These are phyloP conservation scores for Gracilinanus agilis DNA, from an alignment of 2,113 vertebrate genomes.

Conservation along the genomic window DNA sequence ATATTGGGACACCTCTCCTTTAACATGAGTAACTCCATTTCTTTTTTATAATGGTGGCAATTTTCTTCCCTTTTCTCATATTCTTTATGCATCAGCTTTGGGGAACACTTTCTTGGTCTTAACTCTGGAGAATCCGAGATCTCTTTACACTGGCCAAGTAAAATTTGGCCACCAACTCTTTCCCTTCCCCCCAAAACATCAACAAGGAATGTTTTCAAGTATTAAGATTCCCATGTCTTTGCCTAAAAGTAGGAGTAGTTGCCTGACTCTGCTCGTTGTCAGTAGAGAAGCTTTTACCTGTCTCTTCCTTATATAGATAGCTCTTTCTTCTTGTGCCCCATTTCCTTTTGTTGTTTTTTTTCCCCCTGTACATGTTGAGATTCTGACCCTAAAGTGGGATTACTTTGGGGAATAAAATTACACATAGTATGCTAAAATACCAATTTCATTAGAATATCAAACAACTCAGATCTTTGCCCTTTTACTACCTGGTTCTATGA, in stretches of 20 bases:
- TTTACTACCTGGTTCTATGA: constrained; percentile 5
- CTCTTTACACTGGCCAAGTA: background rate
- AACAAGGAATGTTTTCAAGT: background rate
- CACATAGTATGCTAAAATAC: constrained; percentile 69
- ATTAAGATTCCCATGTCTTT: background rate
- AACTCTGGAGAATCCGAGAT: background rate
- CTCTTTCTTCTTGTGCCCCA: background rate
- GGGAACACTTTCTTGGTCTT: background rate
- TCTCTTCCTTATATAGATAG: background rate
- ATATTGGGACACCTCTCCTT: background rate
- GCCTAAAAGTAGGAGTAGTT: background rate
- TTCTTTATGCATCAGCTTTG: background rate
- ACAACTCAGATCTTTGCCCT: constrained; percentile 49
- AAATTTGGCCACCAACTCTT: background rate
- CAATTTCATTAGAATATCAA: constrained; percentile 54
- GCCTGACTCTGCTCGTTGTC: background rate
- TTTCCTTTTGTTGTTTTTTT: background rate
- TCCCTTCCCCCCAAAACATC: background rate
- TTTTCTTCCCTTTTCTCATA: background rate
- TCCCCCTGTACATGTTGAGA: constrained; percentile 51
- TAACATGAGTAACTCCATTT: background rate
- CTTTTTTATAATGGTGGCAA: background rate
- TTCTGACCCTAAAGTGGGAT: constrained; percentile 75
- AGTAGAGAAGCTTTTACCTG: background rate
- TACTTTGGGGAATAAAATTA: constrained; percentile 67